Base-by-base conservation (phyloP, 2,113 vertebrate genomes). In the Heterotilapia buettikoferi region DNA sequence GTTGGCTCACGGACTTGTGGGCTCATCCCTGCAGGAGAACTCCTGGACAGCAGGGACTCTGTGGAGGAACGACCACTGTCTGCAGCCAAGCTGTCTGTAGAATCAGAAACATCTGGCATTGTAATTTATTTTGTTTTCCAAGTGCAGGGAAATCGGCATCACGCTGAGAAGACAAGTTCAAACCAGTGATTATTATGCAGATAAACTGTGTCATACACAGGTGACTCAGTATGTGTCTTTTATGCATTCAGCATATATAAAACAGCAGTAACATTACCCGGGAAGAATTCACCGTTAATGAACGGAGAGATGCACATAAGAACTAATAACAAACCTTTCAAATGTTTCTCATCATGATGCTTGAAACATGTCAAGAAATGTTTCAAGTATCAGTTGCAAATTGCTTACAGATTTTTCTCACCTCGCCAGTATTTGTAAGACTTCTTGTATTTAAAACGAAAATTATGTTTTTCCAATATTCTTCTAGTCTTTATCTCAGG, bases 21-120 rank as follows among this genome's bases (percentile, higher is more conserved):
- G 86, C 98, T 98, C 98, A 99, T 98, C 29, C 98, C 98, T 8
- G 97, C 97, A 0, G 99, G 98, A 57, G 99, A 98, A 1, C 98
- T 98, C 40, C 98, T 97, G 43, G 97, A 96, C 84, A 96, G 88
- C 63, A 96, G 76, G n/a, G 97, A 97, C 21, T 99, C 98, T 5
- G 93, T 96, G 24, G 97, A 97, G 1, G 91, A 96, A 76, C 94
- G 94, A 6, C 96, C 95, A 1, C 96, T 94, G 84, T 99, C 98
- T 92, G 97, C 97, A 93, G 94, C 96, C 89, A 97, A 84, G 50
- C 97, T 91, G 85, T 98, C 98, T 94, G 96, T 96, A 94, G 88
- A 95, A 84, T 86, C 89, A 92, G 19, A 90, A 83, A 86, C 19
- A 89, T 76, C 88, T 89, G 63, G 71, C 45, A 4, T 40, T 12